phyloP scores from a whole-genome alignment of 2,113 vertebrate species.

The Stegostoma tigrinum region DNA sequence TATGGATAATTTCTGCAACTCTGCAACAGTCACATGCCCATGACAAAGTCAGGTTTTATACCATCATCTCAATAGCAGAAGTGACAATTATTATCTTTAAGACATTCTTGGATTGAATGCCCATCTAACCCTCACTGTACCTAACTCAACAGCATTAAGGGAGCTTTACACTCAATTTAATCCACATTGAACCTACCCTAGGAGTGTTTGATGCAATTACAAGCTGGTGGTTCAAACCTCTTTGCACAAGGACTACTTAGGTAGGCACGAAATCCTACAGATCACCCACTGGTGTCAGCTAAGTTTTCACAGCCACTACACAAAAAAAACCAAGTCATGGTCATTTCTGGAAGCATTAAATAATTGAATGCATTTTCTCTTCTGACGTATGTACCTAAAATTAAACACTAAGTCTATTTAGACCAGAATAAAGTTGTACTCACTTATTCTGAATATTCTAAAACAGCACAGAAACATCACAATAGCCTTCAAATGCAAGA shows the following conservation, averaged over 20 bases:
- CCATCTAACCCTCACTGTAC: not conserved
- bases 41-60: not conserved
- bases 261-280: no score
- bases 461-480: no score
- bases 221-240: not conserved
- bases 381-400: no score
- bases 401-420: no score
- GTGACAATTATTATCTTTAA: not conserved
- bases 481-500: no score
- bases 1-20: not conserved
- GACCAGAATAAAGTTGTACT: no score
- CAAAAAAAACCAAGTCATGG: no score
- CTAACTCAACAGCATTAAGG: not conserved
- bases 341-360: no score
- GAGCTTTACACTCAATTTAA: not conserved
- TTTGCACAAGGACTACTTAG: not conserved
- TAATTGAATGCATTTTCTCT: no score
- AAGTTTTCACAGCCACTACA: no score
- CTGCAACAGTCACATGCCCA: not conserved
- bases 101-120: not conserved
- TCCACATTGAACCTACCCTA: not conserved
- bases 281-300: no score
- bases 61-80: not conserved
- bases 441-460: no score
- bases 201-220: not conserved